These are phyloP conservation scores for Atethmia centrago DNA, from an alignment of 2,888 invertebrate species.

Conservation along the genomic window DNA sequence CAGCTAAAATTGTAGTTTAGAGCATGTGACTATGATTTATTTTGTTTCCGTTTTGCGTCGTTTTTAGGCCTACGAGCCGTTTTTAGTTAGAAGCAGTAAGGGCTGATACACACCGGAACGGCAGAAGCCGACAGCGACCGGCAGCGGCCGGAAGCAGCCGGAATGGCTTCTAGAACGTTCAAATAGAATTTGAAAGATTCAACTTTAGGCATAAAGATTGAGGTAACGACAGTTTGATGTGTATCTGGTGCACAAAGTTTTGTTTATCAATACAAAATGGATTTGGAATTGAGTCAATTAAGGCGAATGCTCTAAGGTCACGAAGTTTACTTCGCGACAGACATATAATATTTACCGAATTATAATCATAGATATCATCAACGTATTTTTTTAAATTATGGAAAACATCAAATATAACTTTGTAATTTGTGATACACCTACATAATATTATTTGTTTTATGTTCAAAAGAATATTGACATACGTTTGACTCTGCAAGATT, in stretches of 20 bases:
- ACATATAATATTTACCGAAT: no score
- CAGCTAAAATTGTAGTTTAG: conserved; percentile 40
- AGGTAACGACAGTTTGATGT: conserved; percentile 48
- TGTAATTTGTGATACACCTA: no score
- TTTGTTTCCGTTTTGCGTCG: conserved; percentile 17
- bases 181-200: neutral
- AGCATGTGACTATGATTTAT: conserved; percentile 48
- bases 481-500: neutral
- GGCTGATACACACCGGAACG: no score
- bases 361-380: no score
- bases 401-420: neutral
- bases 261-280: neutral
- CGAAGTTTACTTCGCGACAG: neutral
- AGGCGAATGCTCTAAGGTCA: neutral
- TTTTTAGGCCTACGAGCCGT: conserved; percentile 9
- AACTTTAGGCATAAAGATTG: conserved; percentile 35
- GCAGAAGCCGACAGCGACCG: no score
- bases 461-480: neutral
- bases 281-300: neutral
- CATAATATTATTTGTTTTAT: neutral
- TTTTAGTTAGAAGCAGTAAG: conserved; percentile 1
- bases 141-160: no score
- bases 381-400: no score
- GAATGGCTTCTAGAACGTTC: no score
- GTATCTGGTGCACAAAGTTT: conserved; percentile 10